Evolutionary conservation across 2,888 invertebrate genomes (phyloP).

Genomic region (Teleiodes luculella): DNA sequence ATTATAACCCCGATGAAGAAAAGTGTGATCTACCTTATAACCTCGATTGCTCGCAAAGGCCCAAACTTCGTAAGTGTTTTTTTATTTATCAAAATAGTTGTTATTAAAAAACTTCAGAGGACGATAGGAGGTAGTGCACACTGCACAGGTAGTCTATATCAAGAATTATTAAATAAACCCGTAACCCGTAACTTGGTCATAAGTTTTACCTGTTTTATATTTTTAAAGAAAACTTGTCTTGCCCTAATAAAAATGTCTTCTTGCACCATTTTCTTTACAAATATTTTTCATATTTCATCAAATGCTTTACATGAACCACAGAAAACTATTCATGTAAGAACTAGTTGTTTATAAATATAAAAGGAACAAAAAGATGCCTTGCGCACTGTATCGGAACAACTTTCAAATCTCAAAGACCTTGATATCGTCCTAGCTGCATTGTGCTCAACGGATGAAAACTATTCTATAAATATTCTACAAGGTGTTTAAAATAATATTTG

Average conservation of each 20-base stretch:
- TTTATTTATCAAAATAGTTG: not conserved
- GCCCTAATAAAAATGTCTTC: too few relatives aligned
- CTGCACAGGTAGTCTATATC: too few relatives aligned
- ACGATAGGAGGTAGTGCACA: not conserved
- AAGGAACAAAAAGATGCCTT: too few relatives aligned
- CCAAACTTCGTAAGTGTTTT: conserved; percentile 86
- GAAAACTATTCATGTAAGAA: too few relatives aligned
- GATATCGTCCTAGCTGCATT: conserved; percentile 12
- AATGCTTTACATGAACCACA: too few relatives aligned
- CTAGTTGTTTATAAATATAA: not conserved
- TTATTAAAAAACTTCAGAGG: not conserved
- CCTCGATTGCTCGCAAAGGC: conserved; percentile 88
- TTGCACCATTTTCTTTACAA: too few relatives aligned
- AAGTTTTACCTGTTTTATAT: too few relatives aligned
- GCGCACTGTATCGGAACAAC: conserved; percentile 49
- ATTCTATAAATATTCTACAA: not conserved
- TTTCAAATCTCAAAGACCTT: conserved; percentile 74
- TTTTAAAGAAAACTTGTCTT: too few relatives aligned
- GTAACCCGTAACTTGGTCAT: too few relatives aligned
- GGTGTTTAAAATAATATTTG: not conserved
- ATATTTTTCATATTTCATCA: too few relatives aligned
- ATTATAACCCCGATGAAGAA: conserved; percentile 88
- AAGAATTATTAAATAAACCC: too few relatives aligned
- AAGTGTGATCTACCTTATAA: conserved; percentile 93
- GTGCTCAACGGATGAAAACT: not conserved